These are phyloP conservation scores for Stenolophus ochropezus DNA, from an alignment of 2,888 invertebrate genomes.

Conservation along the genomic window DNA sequence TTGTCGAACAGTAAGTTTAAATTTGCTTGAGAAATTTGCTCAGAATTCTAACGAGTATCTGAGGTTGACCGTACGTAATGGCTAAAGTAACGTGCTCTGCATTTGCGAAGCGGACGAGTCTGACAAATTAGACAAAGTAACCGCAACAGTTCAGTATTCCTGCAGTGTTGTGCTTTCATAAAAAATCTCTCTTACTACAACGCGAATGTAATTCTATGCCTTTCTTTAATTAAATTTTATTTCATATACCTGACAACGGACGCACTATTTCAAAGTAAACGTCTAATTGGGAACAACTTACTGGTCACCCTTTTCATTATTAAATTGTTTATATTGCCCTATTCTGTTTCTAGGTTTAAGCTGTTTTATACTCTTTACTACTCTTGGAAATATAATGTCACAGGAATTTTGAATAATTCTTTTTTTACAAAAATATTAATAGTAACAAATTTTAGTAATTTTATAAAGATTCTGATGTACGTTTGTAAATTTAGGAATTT, in stretches of 20 bases:
- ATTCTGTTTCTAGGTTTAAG: too few relatives aligned
- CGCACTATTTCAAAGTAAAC: not conserved
- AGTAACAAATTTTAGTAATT: too few relatives aligned
- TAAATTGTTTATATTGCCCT: not conserved
- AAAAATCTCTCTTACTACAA: slow-evolving; percentile 9
- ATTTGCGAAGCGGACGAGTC: slow-evolving; percentile 1
- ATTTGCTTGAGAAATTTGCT: slow-evolving; percentile 25
- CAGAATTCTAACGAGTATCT: slow-evolving; percentile 30
- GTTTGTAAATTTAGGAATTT: too few relatives aligned
- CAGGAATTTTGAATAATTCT: too few relatives aligned
- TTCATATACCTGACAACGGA: not conserved
- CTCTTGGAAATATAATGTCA: too few relatives aligned
- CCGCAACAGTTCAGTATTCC: slow-evolving; percentile 13
- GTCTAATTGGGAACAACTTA: not conserved
- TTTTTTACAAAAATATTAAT: too few relatives aligned
- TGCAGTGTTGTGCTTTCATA: not conserved
- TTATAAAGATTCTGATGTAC: too few relatives aligned
- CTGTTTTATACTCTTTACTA: too few relatives aligned
- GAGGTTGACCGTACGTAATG: slow-evolving; percentile 35
- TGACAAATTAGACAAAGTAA: slow-evolving; percentile 22
- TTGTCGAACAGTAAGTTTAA: slow-evolving; percentile 24
- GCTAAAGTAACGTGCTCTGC: slow-evolving; percentile 34
- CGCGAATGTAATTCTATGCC: slow-evolving; percentile 9
- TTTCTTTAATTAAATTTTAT: slow-evolving; percentile 18
- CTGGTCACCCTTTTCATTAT: not conserved